Percentiles rank a stretch among this genome's conserved stretches.
phyloP scores from a whole-genome alignment of 37 sponge, comb jelly and placozoan species.

The Hormiphora californensis region DNA sequence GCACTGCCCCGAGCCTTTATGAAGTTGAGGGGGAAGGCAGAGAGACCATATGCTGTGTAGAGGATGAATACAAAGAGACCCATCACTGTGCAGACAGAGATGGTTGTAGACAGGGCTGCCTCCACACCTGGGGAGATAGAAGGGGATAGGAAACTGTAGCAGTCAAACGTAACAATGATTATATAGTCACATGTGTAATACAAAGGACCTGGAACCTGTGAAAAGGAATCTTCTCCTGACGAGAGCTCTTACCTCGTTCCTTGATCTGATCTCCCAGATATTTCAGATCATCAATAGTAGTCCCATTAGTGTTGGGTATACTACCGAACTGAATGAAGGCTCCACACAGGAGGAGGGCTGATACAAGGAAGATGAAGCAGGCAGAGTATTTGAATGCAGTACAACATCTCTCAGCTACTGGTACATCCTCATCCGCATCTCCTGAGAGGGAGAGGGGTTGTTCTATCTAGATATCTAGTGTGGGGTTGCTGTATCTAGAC shows the following conservation, averaged over 20 bases:
- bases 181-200: too few species aligned
- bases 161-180: too few species aligned
- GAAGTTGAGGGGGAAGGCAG: constrained; percentile 42
- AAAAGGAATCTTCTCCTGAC: too few species aligned
- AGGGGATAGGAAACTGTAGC: too few species aligned
- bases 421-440: neutral
- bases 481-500: too few species aligned
- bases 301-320: neutral
- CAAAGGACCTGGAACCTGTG: too few species aligned
- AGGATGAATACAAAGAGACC: neutral
- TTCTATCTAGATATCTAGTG: neutral
- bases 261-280: constrained; percentile 6
- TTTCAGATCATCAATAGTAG: neutral
- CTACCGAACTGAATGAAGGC: constrained; percentile 9
- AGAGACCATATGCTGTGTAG: constrained; percentile 14
- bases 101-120: constrained; percentile 15
- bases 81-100: neutral
- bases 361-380: neutral
- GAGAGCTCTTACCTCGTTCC: neutral
- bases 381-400: constrained; percentile 10
- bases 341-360: neutral
- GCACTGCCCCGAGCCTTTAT: constrained; percentile 11
- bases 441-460: neutral
- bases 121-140: neutral
- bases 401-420: neutral